phyloP scores from a whole-genome alignment of 2,113 vertebrate genomes.

The Cyanistes caeruleus region DNA sequence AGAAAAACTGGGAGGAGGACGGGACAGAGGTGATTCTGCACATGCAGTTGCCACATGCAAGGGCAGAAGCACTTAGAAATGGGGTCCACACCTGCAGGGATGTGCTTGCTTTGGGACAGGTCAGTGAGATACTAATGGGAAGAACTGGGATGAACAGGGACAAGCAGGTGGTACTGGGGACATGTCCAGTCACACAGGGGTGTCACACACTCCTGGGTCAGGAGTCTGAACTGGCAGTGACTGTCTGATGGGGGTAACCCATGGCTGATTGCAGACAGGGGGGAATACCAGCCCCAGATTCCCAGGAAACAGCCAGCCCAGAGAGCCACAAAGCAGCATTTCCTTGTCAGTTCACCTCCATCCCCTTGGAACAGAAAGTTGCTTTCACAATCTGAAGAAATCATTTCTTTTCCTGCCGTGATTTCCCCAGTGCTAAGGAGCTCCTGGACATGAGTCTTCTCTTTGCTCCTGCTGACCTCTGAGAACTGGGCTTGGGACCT shows the following conservation, averaged over 20 bases:
- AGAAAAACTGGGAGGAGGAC: not conserved
- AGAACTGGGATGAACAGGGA: accelerated
- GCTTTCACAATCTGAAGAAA: not conserved
- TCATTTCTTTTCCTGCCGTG: not conserved
- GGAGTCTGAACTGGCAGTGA: not conserved
- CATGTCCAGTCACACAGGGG: not conserved
- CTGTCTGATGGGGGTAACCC: accelerated
- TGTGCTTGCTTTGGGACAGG: not conserved
- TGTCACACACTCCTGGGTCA: not conserved
- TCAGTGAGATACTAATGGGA: not conserved
- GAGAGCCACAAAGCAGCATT: not conserved
- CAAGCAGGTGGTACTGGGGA: not conserved
- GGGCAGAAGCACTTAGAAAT: not conserved
- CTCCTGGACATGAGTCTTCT: accelerated
- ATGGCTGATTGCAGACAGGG: not conserved
- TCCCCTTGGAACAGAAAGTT: not conserved
- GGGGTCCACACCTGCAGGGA: not conserved
- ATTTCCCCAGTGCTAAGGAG: accelerated
- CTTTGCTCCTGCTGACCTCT: not conserved
- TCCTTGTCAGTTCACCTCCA: not conserved
- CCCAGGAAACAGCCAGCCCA: not conserved
- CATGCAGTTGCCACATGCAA: not conserved
- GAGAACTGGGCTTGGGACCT: not conserved
- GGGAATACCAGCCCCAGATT: not conserved
- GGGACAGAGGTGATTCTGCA: not conserved